A percentile compares a stretch with the other conserved stretches of the same genome.
phyloP scores from a whole-genome alignment of 2,888 invertebrate species.

The Tenthredo livida region DNA sequence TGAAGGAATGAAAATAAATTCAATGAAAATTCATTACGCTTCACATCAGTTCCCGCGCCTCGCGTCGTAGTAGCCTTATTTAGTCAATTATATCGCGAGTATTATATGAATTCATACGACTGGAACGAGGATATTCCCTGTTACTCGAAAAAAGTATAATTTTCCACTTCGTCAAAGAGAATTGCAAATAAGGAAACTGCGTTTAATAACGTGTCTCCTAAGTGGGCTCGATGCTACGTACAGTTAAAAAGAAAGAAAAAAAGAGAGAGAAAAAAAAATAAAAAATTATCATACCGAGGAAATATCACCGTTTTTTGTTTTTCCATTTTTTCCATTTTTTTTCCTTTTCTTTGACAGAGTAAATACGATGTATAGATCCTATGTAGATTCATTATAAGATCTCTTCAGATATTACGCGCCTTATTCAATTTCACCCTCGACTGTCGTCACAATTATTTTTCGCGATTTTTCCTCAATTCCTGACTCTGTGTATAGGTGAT shows the following conservation, averaged over 20 bases:
- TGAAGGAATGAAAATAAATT: not conserved
- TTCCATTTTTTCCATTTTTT: not conserved
- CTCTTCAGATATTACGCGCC: not conserved
- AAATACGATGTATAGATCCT: not conserved
- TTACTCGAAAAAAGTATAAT: not conserved
- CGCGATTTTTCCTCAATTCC: not conserved
- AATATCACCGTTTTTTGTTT: not conserved
- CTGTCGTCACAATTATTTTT: not conserved
- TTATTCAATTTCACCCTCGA: not conserved
- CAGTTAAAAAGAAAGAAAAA: too few species aligned
- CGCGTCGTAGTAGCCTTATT: not conserved
- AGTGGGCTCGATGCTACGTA: not conserved
- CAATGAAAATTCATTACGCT: not conserved
- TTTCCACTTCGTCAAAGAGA: conserved; percentile 8
- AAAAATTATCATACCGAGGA: not conserved
- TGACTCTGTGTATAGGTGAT: not conserved
- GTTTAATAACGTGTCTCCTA: not conserved
- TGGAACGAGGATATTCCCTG: not conserved
- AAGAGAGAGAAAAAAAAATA: too few species aligned
- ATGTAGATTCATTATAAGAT: not conserved
- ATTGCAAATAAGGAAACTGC: conserved; percentile 1
- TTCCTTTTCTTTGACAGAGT: not conserved
- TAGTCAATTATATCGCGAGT: not conserved
- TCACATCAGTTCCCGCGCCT: not conserved
- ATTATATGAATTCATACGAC: not conserved